Percentiles rank a stretch among this genome's conserved stretches.
phyloP scores from a whole-genome alignment of 2,113 vertebrate species.

The Paralichthys olivaceus region DNA sequence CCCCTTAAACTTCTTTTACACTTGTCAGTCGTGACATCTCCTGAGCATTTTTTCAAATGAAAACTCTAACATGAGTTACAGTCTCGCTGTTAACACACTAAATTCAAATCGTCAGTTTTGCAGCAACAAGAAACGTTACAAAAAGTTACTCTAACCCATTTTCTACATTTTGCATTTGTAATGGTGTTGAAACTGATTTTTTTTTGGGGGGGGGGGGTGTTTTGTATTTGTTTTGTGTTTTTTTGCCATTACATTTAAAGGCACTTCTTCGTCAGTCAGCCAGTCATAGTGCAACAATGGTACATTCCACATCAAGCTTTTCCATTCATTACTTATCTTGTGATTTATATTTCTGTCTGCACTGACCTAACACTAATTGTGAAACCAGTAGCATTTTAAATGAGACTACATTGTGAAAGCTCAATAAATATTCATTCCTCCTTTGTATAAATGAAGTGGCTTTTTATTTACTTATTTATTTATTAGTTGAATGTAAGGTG shows the following conservation, averaged over 20 bases:
- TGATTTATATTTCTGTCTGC: constrained; percentile 52
- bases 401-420: constrained; percentile 57
- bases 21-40: background rate
- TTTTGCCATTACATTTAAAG: constrained; percentile 28
- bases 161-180: constrained; percentile 35
- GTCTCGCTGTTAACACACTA: background rate
- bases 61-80: no score
- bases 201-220: no score
- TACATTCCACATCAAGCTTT: constrained; percentile 52
- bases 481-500: background rate
- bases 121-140: constrained; percentile 27
- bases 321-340: constrained; percentile 28
- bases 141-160: constrained; percentile 24
- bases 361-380: constrained; percentile 61
- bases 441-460: constrained; percentile 50
- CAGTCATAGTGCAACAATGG: constrained; percentile 19
- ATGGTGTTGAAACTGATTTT: constrained; percentile 25
- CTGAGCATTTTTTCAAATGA: no score
- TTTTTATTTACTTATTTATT: constrained; percentile 5
- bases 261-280: constrained; percentile 7
- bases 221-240: constrained; percentile 17
- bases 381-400: constrained; percentile 55
- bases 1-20: background rate
- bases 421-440: constrained; percentile 72
- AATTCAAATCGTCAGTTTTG: background rate